These are phyloP conservation scores for Eupithecia pulchellata DNA, from an alignment of 2,888 invertebrate genomes.

Conservation along the genomic window DNA sequence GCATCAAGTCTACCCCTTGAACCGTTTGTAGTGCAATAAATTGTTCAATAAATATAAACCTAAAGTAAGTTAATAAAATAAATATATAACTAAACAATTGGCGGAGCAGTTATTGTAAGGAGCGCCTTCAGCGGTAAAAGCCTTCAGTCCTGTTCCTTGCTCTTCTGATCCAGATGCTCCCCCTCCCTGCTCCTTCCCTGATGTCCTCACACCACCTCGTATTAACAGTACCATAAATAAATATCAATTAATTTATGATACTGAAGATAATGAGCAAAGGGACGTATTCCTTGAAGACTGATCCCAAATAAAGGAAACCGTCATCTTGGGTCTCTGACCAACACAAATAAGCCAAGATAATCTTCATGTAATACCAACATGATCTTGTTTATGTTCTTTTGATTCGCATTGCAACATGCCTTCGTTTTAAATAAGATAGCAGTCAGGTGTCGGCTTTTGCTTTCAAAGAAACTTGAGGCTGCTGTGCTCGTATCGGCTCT, in stretches of 20 bases:
- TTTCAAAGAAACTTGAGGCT: constrained; percentile 23
- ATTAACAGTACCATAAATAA: too few relatives aligned
- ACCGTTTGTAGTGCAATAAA: too few relatives aligned
- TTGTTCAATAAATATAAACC: too few relatives aligned
- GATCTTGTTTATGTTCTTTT: not conserved
- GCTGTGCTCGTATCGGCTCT: constrained; percentile 27
- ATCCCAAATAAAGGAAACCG: not conserved
- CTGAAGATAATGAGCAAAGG: not conserved
- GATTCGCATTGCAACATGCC: not conserved
- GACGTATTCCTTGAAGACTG: not conserved
- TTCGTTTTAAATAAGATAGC: not conserved
- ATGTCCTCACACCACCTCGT: too few relatives aligned
- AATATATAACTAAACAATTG: too few relatives aligned
- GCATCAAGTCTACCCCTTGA: too few relatives aligned
- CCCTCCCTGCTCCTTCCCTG: too few relatives aligned
- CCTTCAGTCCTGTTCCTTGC: too few relatives aligned
- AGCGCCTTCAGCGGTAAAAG: too few relatives aligned
- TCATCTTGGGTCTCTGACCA: not conserved
- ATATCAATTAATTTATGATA: not conserved
- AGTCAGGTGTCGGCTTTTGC: constrained; percentile 8
- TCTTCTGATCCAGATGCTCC: too few relatives aligned
- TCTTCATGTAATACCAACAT: not conserved
- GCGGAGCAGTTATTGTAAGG: too few relatives aligned
- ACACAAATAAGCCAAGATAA: not conserved
- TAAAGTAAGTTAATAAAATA: too few relatives aligned